phyloP scores from a whole-genome alignment of 2,797 vertebrate genomes.

The Sciaenops ocellatus region DNA sequence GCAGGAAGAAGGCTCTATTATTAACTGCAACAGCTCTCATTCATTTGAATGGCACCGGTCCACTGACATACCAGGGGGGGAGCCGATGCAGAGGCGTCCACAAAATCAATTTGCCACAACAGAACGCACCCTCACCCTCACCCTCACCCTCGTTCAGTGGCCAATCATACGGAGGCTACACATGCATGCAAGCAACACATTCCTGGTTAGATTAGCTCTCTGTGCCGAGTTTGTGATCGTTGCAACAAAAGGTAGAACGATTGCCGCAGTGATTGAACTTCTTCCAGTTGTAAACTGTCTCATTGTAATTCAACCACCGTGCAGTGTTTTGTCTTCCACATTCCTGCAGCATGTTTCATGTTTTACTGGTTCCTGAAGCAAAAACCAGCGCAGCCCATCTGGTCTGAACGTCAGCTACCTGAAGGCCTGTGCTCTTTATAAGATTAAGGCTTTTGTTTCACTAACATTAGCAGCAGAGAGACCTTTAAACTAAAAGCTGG shows the following conservation, averaged over 20 bases:
- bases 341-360: constrained; percentile 3
- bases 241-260: neutral
- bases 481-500: neutral
- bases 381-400: neutral
- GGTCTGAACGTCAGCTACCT: neutral
- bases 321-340: no score
- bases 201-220: neutral
- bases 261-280: no score
- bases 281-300: no score
- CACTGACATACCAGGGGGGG: neutral
- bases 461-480: neutral
- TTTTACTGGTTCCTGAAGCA: neutral
- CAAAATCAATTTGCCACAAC: neutral
- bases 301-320: no score
- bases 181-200: constrained; percentile 1
- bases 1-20: neutral
- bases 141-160: no score
- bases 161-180: no score
- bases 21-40: neutral
- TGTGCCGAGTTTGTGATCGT: neutral
- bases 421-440: neutral
- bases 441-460: neutral
- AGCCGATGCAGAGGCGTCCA: neutral
- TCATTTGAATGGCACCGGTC: neutral
- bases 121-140: no score